Conservation (phyloP, 2,113 vertebrate genomes). For the Meleagris gallopavo region DNA sequence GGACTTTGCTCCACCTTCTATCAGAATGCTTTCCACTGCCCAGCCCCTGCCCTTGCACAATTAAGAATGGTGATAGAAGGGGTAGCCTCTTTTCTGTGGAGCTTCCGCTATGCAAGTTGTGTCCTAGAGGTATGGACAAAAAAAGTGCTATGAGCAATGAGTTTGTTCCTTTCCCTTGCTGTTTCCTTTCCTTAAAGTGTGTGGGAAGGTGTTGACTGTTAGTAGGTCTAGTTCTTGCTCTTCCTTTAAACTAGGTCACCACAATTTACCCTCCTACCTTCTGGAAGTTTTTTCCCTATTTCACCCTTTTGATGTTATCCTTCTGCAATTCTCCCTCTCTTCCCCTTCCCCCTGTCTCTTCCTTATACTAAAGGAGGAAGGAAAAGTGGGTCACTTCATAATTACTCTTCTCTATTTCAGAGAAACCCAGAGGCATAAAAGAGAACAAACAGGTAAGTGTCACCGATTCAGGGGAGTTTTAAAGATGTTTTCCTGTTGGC, state of each 20-base stretch:
- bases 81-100: rapidly evolving
- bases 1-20: rapidly evolving
- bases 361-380: not conserved
- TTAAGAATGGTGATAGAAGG: not conserved
- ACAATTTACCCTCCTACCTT: slow-evolving; percentile 23
- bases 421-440: not conserved
- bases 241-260: slow-evolving; percentile 45
- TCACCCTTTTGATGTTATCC: slow-evolving; percentile 5
- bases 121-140: not conserved
- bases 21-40: not conserved
- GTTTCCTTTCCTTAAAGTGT: not conserved
- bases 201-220: slow-evolving; percentile 52
- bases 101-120: rapidly evolving
- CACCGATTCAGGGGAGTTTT: not conserved
- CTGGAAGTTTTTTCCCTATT: not conserved
- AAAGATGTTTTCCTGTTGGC: slow-evolving; percentile 3
- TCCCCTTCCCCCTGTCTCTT: not conserved
- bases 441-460: slow-evolving; percentile 23
- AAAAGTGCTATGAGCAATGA: not conserved
- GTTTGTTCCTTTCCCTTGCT: not conserved
- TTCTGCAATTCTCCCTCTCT: not conserved
- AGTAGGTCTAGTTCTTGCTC: slow-evolving; percentile 61
- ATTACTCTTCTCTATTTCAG: slow-evolving; percentile 36
- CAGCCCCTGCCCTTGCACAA: no score
- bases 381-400: slow-evolving; percentile 48